These are phyloP conservation scores for Papilio glaucus DNA, from an alignment of 1,140 invertebrate genomes.

Conservation along the genomic window DNA sequence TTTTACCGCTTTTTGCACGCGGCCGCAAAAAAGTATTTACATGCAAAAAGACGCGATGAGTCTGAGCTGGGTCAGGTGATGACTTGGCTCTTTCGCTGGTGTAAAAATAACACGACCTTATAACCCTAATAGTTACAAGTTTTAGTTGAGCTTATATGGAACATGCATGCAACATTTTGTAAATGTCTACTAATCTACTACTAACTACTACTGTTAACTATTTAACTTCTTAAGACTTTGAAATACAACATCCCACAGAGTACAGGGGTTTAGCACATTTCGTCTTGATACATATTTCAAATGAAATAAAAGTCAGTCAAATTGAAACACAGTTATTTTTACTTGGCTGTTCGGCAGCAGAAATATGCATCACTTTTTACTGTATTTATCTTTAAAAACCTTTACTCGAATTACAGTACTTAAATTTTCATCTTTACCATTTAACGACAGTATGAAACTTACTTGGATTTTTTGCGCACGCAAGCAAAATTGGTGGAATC, in stretches of 20 bases:
- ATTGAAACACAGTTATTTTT: background rate
- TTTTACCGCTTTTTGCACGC: conserved; percentile 32
- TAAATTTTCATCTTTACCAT: background rate
- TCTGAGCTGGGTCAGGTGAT: conserved; percentile 1
- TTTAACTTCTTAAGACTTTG: no score
- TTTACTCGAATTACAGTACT: background rate
- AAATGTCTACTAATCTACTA: no score
- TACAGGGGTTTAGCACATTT: background rate
- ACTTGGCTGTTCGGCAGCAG: background rate
- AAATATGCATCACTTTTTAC: no score
- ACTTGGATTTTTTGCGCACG: no score
- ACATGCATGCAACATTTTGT: background rate
- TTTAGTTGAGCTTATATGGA: background rate
- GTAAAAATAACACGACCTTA: conserved; percentile 12
- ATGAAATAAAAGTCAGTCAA: background rate
- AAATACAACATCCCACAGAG: no score
- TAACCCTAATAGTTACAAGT: background rate
- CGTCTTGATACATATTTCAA: conserved; percentile 9
- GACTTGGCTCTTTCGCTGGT: background rate
- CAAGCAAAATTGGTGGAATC: no score
- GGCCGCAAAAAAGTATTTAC: conserved; percentile 28
- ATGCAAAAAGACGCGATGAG: background rate
- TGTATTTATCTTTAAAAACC: background rate
- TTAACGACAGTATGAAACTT: no score
- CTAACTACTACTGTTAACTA: no score